Evolutionary conservation across 1,140 invertebrate genomes (phyloP), one percentile per base, ranked within the genome.

Genomic region (Adoxophyes honmai): DNA sequence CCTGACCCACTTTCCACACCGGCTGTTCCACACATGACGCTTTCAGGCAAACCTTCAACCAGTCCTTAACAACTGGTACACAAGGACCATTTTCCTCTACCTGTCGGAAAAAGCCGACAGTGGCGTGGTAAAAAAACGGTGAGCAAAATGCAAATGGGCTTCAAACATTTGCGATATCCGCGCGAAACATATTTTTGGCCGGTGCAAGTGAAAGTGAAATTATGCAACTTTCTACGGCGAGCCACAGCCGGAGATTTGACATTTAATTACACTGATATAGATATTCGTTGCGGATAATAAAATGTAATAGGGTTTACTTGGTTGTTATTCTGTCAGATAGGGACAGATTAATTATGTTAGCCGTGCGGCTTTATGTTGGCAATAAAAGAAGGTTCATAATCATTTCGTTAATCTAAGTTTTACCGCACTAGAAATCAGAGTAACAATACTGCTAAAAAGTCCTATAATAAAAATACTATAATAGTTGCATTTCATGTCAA

Each of bases 191-290:
- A 77, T 75, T 72, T 83, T 78, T 62, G 66, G 59, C 66, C 68
- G 59, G 52, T 38, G 60, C 64, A 71, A 84, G 85, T 85, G 85
- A 88, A 88, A 88, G 85, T 84, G 60, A 78, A 75, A 82, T 88
- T 88, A 88, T 75, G 83, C 81, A 88, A 88, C 83, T 85, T 84
- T 86, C 85, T 86, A 82, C 66, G 57, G 60, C 55, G 42, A 28
- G 51, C 51, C 11, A 4, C 33, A 4, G 7, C 13, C 34, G 54
- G 62, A 61, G 53, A 7, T 42, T 34, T 11, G 15, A 36, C 11
- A 67, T 48, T 54, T 55, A 42, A 42, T 59, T 57, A 60, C 38
- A 53, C 44, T 52, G 55, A 48, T 55, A 36, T 34, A 18, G 14
- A 39, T 34, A 37, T 51, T 28, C 13, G 35, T 52, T 13, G 13